phyloP scores from a whole-genome alignment of 2,113 vertebrate species.

The Onychostoma macrolepis region DNA sequence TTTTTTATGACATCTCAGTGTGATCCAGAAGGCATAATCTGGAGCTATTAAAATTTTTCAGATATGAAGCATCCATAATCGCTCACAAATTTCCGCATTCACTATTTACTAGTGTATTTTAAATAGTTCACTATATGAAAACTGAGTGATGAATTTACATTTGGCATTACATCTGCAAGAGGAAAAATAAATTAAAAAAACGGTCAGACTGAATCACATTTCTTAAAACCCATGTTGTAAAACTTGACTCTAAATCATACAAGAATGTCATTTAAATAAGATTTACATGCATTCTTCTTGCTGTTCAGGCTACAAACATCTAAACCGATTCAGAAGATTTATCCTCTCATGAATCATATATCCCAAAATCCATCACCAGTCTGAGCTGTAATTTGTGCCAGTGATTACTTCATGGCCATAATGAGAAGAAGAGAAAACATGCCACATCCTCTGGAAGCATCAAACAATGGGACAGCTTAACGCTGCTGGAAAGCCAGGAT shows the following conservation, averaged over 20 bases:
- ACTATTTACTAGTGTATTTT: too few species aligned
- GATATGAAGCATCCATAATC: too few species aligned
- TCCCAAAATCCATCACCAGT: background rate
- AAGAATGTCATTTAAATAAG: background rate
- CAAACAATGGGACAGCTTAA: background rate
- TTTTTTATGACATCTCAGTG: background rate
- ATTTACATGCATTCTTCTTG: background rate
- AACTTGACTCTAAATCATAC: background rate
- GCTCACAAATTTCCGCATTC: too few species aligned
- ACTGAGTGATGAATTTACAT: too few species aligned
- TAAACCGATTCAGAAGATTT: background rate
- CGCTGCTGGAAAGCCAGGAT: background rate
- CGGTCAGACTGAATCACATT: background rate
- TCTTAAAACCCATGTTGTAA: background rate
- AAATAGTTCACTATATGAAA: too few species aligned
- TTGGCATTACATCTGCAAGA: too few species aligned
- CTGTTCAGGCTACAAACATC: background rate
- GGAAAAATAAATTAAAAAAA: too few species aligned
- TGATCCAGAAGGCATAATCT: background rate
- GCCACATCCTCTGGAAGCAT: background rate
- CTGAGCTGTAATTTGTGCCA: background rate
- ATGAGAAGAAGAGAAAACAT: background rate
- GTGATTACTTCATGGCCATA: background rate
- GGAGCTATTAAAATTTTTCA: too few species aligned
- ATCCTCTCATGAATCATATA: constrained; percentile 5